Evolutionary conservation across 2,888 invertebrate genomes (phyloP), one percentile per base, ranked within the genome.

Genomic region (Tetanocera ferruginea): DNA sequence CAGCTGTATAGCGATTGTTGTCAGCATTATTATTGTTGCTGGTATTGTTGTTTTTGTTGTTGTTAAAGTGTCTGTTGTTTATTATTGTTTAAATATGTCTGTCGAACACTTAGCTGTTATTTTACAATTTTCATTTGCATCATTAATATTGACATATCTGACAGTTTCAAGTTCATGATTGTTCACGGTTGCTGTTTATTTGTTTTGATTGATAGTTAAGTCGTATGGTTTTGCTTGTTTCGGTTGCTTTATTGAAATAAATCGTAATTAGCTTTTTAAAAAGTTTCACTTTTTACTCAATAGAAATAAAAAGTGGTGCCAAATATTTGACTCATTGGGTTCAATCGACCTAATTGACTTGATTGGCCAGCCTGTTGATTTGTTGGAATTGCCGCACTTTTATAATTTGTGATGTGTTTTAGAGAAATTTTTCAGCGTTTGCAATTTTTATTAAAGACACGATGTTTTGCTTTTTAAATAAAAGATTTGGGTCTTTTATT

Each of bases 151-250:
- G 73, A 73, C 73, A 60, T 62, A 51, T 74, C 28, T 31, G 74
- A 74, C 74, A 74, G 51, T 31, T 51, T 74, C 74, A 51, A 31
- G 64, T 74, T 64, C 64, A 64, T 51, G 25, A 43, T 25, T n/a
- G n/a, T 37, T 66, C 64, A 51, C 64, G 19, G 49, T 28, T 37
- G 25, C 5, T 23, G 14, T 43, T 43, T 8, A 43, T 43, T 8
- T 5, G n/a, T 43, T 67, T 67, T 67, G 43, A 43, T 19, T 49
- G 3, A 34, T 23, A 60, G 14, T 60, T 3, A 3, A 8, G 28
- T 60, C 9, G 57, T n/a, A n/a, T n/a, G 8, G 3, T 49, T 52
- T n/a, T 8, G n/a, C 52, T n/a, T 3, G 5, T 52, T n/a, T 52
- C 52, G 3, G 17, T 52, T 8, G 14, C 52, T 14, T n/a, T 49